Percentiles rank a stretch among this genome's conserved stretches.
These are phyloP conservation scores for Pollenia amentaria DNA, from an alignment of 2,888 invertebrate genomes.

Conservation along the genomic window DNA sequence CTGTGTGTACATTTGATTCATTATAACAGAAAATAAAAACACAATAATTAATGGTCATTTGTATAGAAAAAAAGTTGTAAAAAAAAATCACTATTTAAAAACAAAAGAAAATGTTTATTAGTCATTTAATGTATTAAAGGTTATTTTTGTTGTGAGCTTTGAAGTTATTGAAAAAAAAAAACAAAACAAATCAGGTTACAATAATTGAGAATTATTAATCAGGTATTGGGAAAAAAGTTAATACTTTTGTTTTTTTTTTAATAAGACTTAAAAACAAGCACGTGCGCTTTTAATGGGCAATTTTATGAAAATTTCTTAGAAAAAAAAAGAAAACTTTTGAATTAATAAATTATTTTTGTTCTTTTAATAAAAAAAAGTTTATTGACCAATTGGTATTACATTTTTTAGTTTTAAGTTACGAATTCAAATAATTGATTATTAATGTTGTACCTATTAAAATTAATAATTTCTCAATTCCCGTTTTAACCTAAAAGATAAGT, in stretches of 20 bases:
- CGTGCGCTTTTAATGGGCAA: conserved; percentile 40
- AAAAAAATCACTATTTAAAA: conserved; percentile 32
- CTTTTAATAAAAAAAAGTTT: no score
- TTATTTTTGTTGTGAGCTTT: conserved; percentile 26
- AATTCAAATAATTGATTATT: no score
- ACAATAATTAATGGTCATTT: conserved; percentile 46
- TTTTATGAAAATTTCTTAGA: conserved; percentile 30
- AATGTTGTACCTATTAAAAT: no score
- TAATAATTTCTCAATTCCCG: no score
- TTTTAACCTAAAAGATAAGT: no score
- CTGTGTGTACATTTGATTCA: conserved; percentile 55
- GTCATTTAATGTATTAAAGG: conserved; percentile 47
- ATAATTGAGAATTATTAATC: conserved; percentile 41
- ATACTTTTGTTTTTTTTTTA: background rate
- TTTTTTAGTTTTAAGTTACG: no score
- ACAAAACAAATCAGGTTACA: conserved; percentile 45
- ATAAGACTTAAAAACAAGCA: conserved; percentile 14
- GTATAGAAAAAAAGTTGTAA: conserved; percentile 23
- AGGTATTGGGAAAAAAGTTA: background rate
- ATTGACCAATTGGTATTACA: no score
- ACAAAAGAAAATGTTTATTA: conserved; percentile 59
- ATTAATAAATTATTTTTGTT: no score
- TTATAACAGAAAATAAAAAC: background rate
- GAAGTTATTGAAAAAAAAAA: background rate
- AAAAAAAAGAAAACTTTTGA: background rate